Evolutionary conservation across 1,140 invertebrate genomes (phyloP), one percentile per base, ranked within the genome.

Genomic region (Ditylenchus dipsaci): DNA sequence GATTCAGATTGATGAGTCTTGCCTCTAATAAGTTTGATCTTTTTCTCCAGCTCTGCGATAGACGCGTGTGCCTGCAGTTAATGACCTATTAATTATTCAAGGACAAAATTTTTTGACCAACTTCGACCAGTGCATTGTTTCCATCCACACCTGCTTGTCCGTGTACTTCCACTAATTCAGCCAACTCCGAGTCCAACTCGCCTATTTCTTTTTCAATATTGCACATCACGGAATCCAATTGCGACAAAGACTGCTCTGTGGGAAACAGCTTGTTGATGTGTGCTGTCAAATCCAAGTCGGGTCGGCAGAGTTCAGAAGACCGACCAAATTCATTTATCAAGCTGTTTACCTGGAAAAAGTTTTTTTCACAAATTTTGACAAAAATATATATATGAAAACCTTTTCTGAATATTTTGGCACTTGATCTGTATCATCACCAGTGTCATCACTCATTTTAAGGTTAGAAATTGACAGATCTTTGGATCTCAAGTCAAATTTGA

Each of bases 221-320:
- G 15, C 64, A 57, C 47, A 80, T 78, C 17, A 82, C 72, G 11
- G 57, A 33, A 68, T 82, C 80, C 15, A 82, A 56, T 45, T 82
- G 78, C 23, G 76, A 81, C 0, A 82, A 67, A 13, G 80, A 82
- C 82, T 98, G 95, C 85, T 98, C 95, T 8, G 93, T 97, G 7
- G 95, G 95, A 84, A 99, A 99, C 1, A 97, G 83, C 30, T 89
- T 88, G 84, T 99, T 98, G 72, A 99, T 97, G 81, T 98, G 95
- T 75, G 93, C 91, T 8, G 79, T 81, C 19, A 81, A 58, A 57
- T 83, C 81, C 57, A 81, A 65, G 33, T 82, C 78, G 3, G 81
- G 74, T 19, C 63, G 67, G 33, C 62, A 76, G 30, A 78, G 68
- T 67, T 78, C 76, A 7, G 75, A 72, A 9, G 59, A 57, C 15